A percentile compares a stretch with the other conserved stretches of the same genome.
Evolutionary conservation across 2,888 invertebrate genomes (phyloP).

Genomic region (Isoperla grammatica): DNA sequence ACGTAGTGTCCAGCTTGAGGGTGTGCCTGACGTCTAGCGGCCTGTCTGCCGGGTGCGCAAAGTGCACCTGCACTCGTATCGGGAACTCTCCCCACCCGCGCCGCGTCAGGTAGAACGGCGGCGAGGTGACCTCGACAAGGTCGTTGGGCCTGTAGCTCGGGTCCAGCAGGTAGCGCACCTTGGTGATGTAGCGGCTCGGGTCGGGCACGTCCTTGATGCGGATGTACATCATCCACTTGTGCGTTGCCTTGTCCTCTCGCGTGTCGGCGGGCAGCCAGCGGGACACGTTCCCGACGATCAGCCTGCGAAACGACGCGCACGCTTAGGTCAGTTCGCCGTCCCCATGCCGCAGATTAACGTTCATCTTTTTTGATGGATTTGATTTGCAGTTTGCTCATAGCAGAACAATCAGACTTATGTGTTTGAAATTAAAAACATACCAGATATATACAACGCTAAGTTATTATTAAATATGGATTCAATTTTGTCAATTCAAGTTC

Average conservation of each 20-base stretch:
- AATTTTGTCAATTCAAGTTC: too few relatives aligned
- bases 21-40: constrained; percentile 74
- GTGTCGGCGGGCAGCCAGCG: constrained; percentile 71
- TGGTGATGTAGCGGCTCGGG: constrained; percentile 59
- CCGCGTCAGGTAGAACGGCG: constrained; percentile 78
- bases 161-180: constrained; percentile 75
- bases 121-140: constrained; percentile 60
- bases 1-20: constrained; percentile 72
- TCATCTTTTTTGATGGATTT: too few relatives aligned
- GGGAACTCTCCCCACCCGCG: constrained; percentile 94
- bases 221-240: constrained; percentile 89
- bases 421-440: too few relatives aligned
- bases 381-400: too few relatives aligned
- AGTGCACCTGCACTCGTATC: constrained; percentile 72
- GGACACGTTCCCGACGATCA: constrained; percentile 68
- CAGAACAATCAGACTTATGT: too few relatives aligned
- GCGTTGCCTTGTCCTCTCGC: constrained; percentile 63
- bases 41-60: constrained; percentile 64
- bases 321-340: too few relatives aligned
- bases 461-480: too few relatives aligned
- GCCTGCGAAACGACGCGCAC: constrained; percentile 32
- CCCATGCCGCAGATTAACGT: too few relatives aligned
- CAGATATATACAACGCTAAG: too few relatives aligned
- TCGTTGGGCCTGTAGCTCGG: constrained; percentile 85
- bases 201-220: constrained; percentile 56